phyloP scores from a whole-genome alignment of 1,140 invertebrate species.

The Triops longicaudatus region DNA sequence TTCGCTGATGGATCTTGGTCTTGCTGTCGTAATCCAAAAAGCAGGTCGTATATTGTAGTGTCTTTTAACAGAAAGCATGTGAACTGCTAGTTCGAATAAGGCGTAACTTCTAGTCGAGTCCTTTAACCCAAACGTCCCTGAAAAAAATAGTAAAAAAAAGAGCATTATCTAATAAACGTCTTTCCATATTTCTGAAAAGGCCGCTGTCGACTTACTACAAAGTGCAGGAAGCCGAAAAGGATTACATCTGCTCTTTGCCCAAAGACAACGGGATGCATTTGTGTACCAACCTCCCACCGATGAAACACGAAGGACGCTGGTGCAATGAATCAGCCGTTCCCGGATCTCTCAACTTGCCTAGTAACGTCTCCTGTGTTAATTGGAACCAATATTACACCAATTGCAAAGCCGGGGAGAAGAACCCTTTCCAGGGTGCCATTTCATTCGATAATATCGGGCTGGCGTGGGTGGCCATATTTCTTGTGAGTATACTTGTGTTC shows the following conservation, averaged over 20 bases:
- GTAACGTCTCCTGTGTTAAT: constrained; percentile 66
- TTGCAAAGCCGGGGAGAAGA: constrained; percentile 82
- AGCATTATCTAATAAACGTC: neutral
- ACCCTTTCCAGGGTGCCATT: constrained; percentile 98
- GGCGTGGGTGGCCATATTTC: constrained; percentile 99
- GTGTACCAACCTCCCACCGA: constrained; percentile 78
- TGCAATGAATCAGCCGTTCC: constrained; percentile 31
- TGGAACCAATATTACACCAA: constrained; percentile 99
- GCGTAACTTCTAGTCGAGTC: neutral
- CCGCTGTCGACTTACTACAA: constrained; percentile 43
- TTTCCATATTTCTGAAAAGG: constrained; percentile 31
- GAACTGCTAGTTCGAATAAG: neutral
- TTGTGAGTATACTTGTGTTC: constrained; percentile 58
- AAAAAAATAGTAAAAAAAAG: neutral
- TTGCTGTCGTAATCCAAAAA: neutral
- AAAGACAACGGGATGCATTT: constrained; percentile 92
- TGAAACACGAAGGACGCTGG: constrained; percentile 51
- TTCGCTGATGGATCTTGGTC: neutral
- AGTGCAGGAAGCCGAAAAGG: constrained; percentile 64
- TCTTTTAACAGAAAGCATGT: neutral
- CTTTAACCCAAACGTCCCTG: neutral
- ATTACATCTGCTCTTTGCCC: constrained; percentile 92
- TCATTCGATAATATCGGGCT: constrained; percentile 99
- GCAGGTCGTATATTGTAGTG: neutral
- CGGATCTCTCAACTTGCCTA: constrained; percentile 32